phyloP scores from a whole-genome alignment of 2,888 invertebrate genomes.

The Cremastobaeus sp. region DNA sequence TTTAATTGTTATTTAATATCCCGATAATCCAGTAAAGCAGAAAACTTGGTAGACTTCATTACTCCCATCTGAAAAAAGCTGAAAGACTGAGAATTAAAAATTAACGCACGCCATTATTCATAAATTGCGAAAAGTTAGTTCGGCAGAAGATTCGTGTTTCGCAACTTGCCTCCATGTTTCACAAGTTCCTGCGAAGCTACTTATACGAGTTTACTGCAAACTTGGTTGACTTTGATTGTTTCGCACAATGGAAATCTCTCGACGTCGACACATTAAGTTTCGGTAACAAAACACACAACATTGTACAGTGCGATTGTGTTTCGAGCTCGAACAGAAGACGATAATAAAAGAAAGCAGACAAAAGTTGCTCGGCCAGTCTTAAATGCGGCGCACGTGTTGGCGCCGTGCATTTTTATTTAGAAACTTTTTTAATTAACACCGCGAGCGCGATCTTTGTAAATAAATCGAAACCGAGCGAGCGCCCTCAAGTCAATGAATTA shows the following conservation, averaged over 20 bases:
- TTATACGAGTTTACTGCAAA: conserved; percentile 50
- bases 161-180: conserved; percentile 27
- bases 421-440: conserved; percentile 51
- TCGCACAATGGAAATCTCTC: conserved; percentile 45
- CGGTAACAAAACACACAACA: conserved; percentile 48
- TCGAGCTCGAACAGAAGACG: conserved; percentile 34
- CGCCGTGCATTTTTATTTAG: conserved; percentile 35
- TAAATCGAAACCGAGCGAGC: conserved; percentile 19
- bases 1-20: too few relatives aligned
- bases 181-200: conserved; percentile 36
- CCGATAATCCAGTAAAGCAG: neutral
- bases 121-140: conserved; percentile 31
- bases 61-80: neutral
- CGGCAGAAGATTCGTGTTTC: conserved; percentile 33
- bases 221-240: conserved; percentile 58
- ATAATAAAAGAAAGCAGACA: conserved; percentile 32
- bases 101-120: conserved; percentile 29
- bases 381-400: conserved; percentile 13
- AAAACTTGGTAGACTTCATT: neutral
- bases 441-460: conserved; percentile 7
- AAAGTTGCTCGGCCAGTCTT: conserved; percentile 13
- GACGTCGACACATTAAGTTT: conserved; percentile 56
- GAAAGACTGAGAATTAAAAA: conserved; percentile 22
- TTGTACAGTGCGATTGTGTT: conserved; percentile 40
- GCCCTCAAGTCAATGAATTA: conserved; percentile 26